Evolutionary conservation across 2,113 vertebrate species (phyloP), one percentile per base, ranked within the genome.

Genomic region (Albula goreensis): DNA sequence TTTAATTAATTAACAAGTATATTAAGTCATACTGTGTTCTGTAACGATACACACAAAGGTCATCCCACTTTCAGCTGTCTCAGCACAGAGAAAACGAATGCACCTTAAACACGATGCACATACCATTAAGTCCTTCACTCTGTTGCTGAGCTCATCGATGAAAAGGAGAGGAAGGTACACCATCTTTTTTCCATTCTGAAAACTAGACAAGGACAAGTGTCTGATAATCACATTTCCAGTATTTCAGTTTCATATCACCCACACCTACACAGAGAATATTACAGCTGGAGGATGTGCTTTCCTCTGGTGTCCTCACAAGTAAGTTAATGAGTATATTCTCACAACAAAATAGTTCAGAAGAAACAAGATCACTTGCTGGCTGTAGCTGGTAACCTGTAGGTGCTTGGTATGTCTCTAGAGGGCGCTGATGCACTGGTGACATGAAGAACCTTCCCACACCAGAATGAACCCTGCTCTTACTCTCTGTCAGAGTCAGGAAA

Each of bases 131-230:
- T 99, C 98, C 92, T 98, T 99, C 89, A 99, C 97, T 81, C 98
- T 95, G 92, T 97, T 99, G 93, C 98, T 99, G 91, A 99, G 97
- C 91, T 99, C 97, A 91, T 99, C 98, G 50, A 99, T 97, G 95
- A 99, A 99, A 91, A 99, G 95, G 94, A 99, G 98, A 86, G 98
- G 98, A 90, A 99, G 97, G 93, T 99, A 99, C 90, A 98, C 95
- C 91, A 98, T 96, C n/a, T 96, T 97, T 89, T 97, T 97, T 81
- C 97, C 98, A 87, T 96, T 92, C 87, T 97, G 97, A 91, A 97
- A 93, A 93, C 98, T 99, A 92, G 8, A 31, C 10, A 66, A 66
- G 84, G 90, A 87, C 41, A 79, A 50, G 86, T 19, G 17, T 66
- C 17, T 66, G 31, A 41, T 19, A 6, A 56, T 56, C 53, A 15